Evolutionary conservation across 2,797 vertebrate species (phyloP).

Genomic region (Buceros bicornis): DNA sequence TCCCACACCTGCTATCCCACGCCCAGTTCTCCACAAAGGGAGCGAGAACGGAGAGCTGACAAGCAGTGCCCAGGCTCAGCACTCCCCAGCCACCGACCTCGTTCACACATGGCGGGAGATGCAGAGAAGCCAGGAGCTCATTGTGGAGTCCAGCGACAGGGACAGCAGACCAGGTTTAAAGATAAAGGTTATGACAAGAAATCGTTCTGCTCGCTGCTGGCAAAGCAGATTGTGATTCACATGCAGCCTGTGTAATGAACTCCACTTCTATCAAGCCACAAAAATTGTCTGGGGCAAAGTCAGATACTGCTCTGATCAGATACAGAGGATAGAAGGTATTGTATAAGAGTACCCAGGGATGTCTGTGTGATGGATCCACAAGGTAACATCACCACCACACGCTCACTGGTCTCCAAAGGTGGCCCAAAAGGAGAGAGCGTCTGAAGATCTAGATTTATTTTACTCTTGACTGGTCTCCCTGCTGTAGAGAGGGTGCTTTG

Average conservation of each 20-base stretch:
- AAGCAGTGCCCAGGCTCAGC: not conserved
- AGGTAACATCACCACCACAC: fast-evolving
- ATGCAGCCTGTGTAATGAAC: not conserved
- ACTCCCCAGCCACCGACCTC: not conserved
- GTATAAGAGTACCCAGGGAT: not conserved
- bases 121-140: not conserved
- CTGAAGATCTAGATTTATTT: not conserved
- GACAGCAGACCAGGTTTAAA: not conserved
- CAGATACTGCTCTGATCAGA: not conserved
- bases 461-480: not conserved
- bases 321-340: not conserved
- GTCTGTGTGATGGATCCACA: not conserved
- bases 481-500: not conserved
- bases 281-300: not conserved
- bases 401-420: not conserved
- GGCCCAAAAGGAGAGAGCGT: not conserved
- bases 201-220: not conserved
- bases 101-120: fast-evolving
- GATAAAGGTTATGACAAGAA: not conserved
- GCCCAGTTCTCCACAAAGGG: not conserved
- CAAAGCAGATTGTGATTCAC: not conserved
- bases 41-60: not conserved
- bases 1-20: not conserved
- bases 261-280: not conserved
- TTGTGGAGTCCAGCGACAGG: fast-evolving